Evolutionary conservation across 2,113 vertebrate genomes (phyloP).

Genomic region (Butorides virescens): DNA sequence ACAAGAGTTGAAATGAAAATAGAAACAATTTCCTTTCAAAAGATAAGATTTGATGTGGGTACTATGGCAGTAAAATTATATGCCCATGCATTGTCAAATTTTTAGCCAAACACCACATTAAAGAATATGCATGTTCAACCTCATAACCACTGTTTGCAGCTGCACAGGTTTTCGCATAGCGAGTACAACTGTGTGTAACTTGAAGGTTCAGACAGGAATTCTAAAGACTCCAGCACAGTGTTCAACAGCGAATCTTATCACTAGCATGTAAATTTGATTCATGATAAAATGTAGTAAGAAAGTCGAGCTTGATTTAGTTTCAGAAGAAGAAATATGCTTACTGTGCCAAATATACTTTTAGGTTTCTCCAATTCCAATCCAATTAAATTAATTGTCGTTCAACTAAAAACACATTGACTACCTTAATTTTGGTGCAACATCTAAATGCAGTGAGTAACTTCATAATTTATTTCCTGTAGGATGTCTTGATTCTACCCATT

Average conservation of each 20-base stretch:
- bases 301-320: background rate
- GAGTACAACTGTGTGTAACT: accelerated
- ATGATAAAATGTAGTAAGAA: background rate
- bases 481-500: background rate
- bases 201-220: background rate
- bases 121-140: background rate
- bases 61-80: background rate
- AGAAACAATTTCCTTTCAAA: background rate
- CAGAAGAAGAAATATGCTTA: background rate
- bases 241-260: background rate
- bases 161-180: background rate
- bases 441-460: background rate
- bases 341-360: background rate
- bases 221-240: background rate
- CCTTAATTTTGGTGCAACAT: background rate
- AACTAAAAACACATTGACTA: background rate
- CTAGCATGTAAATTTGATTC: background rate
- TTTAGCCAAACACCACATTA: background rate
- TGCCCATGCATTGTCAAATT: background rate
- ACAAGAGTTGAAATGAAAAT: background rate
- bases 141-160: background rate
- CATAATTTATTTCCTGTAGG: background rate
- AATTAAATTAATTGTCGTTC: background rate
- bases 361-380: background rate
- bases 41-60: background rate